Conservation (phyloP, 2,888 invertebrate genomes). For the Xestoiulus laeticollis region DNA sequence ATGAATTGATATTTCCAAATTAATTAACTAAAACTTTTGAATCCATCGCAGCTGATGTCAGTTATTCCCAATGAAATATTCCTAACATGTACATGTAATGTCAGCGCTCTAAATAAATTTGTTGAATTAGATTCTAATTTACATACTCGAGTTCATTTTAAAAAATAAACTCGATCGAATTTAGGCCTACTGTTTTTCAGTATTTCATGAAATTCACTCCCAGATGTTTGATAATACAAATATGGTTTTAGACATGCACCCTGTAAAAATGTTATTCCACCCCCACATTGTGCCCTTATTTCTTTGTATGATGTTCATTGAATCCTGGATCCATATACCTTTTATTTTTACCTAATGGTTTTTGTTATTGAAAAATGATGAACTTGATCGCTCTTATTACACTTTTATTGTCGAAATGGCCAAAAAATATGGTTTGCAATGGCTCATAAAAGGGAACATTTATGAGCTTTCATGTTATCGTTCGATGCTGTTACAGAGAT, state of each 20-base stretch:
- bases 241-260: not conserved
- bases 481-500: not conserved
- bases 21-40: not conserved
- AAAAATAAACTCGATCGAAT: too few species aligned
- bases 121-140: not conserved
- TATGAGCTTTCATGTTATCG: constrained; percentile 33
- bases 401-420: constrained; percentile 33
- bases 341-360: constrained; percentile 34
- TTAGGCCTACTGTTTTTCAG: too few species aligned
- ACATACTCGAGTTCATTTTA: too few species aligned
- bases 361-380: constrained; percentile 37
- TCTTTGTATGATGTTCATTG: not conserved
- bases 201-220: too few species aligned
- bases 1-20: not conserved
- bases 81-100: not conserved
- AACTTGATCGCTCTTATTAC: constrained; percentile 25
- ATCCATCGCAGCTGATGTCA: not conserved
- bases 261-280: not conserved
- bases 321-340: constrained; percentile 18
- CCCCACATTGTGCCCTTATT: not conserved
- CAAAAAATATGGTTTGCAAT: constrained; percentile 24
- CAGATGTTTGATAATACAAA: too few species aligned
- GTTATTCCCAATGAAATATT: not conserved
- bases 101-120: too few species aligned
- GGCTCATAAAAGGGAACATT: not conserved